phyloP scores from a whole-genome alignment of 2,797 vertebrate species.

The Trachurus trachurus region DNA sequence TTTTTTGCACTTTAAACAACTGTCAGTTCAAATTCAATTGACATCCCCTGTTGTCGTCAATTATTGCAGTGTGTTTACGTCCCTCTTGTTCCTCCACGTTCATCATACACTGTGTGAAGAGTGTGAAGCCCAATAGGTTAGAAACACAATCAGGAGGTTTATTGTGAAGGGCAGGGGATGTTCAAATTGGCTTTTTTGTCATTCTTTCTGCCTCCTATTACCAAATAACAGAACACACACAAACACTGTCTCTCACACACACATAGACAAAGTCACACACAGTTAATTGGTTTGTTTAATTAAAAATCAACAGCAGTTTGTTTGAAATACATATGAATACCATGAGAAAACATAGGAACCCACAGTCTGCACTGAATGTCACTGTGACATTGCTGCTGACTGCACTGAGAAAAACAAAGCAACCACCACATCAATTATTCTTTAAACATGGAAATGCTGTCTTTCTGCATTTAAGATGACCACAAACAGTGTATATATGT shows the following conservation, averaged over 20 bases:
- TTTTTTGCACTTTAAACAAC: conserved; percentile 11
- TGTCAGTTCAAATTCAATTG: conserved; percentile 25
- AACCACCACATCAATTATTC: not conserved
- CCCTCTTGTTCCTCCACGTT: not conserved
- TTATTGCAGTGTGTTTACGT: not conserved
- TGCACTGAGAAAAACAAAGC: not conserved
- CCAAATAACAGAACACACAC: not conserved
- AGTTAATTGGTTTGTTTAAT: not conserved
- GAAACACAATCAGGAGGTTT: not conserved
- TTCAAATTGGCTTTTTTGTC: not conserved
- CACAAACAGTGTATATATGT: not conserved
- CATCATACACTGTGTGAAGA: not conserved
- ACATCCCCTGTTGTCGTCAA: not conserved
- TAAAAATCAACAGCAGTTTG: not conserved
- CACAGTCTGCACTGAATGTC: not conserved
- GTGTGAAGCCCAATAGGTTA: no score
- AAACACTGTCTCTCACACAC: not conserved
- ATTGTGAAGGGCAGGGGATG: not conserved
- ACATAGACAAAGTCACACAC: not conserved
- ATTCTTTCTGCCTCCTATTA: not conserved
- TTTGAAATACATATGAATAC: conserved; percentile 14
- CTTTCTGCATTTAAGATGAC: conserved; percentile 6
- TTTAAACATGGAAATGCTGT: not conserved
- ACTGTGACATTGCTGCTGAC: not conserved
- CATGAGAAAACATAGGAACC: not conserved